A percentile compares a stretch with the other conserved stretches of the same genome.
These are phyloP conservation scores for Chromis chromis DNA, from an alignment of 2,797 vertebrate genomes.

Conservation along the genomic window DNA sequence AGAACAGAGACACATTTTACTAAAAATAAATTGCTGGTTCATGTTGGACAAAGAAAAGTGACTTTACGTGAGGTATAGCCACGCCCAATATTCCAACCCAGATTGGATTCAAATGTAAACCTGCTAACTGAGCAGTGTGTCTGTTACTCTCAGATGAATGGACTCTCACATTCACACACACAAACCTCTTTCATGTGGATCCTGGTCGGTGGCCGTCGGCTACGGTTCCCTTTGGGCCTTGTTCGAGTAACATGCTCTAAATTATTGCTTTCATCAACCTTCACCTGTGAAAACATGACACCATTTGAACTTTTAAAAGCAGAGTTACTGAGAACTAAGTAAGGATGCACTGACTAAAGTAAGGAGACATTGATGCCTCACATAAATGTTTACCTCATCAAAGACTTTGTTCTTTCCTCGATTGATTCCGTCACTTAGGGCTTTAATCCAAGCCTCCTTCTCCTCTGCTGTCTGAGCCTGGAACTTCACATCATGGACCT, in stretches of 20 bases:
- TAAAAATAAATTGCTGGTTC: too few species aligned
- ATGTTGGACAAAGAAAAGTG: too few species aligned
- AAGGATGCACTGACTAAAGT: background rate
- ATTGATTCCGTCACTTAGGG: slow-evolving; percentile 90
- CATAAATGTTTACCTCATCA: slow-evolving; percentile 86
- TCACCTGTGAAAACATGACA: slow-evolving; percentile 85
- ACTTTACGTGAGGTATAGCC: too few species aligned
- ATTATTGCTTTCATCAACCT: slow-evolving; percentile 88
- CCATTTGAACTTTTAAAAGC: background rate
- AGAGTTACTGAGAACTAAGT: background rate
- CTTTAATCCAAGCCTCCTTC: slow-evolving; percentile 95
- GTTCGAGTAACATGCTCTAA: slow-evolving; percentile 93
- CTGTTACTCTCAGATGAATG: background rate
- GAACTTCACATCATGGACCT: slow-evolving; percentile 94
- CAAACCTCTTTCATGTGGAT: slow-evolving; percentile 94
- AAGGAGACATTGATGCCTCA: background rate
- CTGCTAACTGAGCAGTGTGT: too few species aligned
- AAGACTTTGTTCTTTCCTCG: slow-evolving; percentile 95
- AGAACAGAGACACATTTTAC: too few species aligned
- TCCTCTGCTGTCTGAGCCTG: slow-evolving; percentile 89
- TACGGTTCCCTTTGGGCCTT: slow-evolving; percentile 88
- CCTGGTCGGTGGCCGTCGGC: slow-evolving; percentile 92
- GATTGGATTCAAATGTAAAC: too few species aligned
- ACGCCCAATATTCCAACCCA: too few species aligned
- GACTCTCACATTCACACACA: slow-evolving; percentile 20